Evolutionary conservation across 2,888 invertebrate genomes (phyloP).

Genomic region (Hyppa rectilinea): DNA sequence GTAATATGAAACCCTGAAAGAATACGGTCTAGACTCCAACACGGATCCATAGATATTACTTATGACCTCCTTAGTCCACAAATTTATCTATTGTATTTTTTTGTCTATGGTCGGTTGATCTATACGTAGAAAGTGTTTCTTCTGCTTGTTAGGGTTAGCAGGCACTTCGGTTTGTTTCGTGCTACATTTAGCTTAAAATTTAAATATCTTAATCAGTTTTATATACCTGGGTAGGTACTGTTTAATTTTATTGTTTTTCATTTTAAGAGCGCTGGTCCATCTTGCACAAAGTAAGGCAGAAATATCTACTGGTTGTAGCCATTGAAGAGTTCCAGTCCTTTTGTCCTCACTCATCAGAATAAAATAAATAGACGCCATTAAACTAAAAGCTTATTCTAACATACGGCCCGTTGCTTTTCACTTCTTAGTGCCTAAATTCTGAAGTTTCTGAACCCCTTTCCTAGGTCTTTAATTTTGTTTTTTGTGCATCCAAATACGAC

Average conservation of each 20-base stretch:
- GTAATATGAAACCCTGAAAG: background rate
- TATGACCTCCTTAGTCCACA: background rate
- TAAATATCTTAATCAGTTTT: background rate
- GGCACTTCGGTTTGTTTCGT: background rate
- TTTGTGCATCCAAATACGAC: background rate
- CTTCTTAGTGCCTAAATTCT: conserved; percentile 6
- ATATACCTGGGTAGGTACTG: background rate
- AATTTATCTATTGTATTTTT: background rate
- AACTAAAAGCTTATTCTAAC: background rate
- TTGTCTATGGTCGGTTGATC: background rate
- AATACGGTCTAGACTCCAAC: background rate
- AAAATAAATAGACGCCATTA: background rate
- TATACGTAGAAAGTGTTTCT: background rate
- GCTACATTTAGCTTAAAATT: background rate
- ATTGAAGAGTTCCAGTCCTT: conserved; percentile 23
- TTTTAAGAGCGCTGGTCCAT: conserved; percentile 35
- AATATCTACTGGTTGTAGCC: conserved; percentile 15
- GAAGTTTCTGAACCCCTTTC: background rate
- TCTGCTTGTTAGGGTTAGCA: background rate
- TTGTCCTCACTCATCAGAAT: background rate
- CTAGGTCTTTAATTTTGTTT: conserved; percentile 5
- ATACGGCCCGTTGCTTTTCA: background rate
- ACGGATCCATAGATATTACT: background rate
- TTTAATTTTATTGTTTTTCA: conserved; percentile 16
- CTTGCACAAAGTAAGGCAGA: conserved; percentile 14